Evolutionary conservation across 37 sponge, comb jelly and placozoan genomes (phyloP).

Genomic region (Amphimedon queenslandica): DNA sequence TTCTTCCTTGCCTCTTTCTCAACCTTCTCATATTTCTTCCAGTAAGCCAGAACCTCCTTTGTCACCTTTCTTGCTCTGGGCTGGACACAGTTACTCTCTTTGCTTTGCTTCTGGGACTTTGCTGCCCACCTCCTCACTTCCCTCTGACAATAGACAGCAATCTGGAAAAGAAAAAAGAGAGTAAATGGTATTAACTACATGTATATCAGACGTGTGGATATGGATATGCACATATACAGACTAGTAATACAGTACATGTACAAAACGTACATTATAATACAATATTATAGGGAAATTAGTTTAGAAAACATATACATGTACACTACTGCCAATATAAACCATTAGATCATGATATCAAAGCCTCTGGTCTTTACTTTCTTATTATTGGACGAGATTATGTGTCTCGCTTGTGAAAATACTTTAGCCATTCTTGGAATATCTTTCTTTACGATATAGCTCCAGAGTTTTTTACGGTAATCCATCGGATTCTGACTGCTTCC

Average conservation of each 20-base stretch:
- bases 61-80: constrained; percentile 69
- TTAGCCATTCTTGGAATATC: constrained; percentile 82
- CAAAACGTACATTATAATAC: too few species aligned
- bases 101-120: constrained; percentile 60
- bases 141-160: constrained; percentile 84
- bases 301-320: too few species aligned
- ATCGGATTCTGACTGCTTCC: too few species aligned
- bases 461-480: constrained; percentile 41
- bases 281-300: too few species aligned
- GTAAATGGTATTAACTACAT: too few species aligned
- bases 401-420: constrained; percentile 35
- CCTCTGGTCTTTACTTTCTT: too few species aligned
- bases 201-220: too few species aligned
- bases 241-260: too few species aligned
- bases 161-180: too few species aligned
- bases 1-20: constrained; percentile 83
- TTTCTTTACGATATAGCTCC: constrained; percentile 78
- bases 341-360: too few species aligned
- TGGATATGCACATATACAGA: too few species aligned
- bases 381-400: constrained; percentile 33
- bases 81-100: constrained; percentile 58
- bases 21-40: constrained; percentile 84
- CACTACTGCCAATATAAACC: too few species aligned
- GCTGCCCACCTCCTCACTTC: constrained; percentile 53
- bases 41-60: constrained; percentile 84